These are phyloP conservation scores for Stigmatopora nigra DNA, from an alignment of 2,113 vertebrate genomes.

Conservation along the genomic window DNA sequence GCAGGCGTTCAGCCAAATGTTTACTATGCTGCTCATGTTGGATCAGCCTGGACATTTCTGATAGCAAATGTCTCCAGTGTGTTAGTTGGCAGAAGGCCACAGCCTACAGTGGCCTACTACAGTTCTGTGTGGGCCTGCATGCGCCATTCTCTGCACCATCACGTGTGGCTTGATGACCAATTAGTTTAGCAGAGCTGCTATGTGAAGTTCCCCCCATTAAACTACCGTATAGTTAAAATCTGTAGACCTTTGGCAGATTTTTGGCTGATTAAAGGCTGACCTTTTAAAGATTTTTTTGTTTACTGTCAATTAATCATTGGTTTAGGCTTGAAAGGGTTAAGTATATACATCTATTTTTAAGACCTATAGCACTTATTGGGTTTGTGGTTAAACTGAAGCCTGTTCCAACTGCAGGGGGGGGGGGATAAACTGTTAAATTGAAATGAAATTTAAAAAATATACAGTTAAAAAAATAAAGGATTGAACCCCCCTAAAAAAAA, in stretches of 20 bases:
- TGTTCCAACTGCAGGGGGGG: too few species aligned
- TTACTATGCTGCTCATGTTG: slow-evolving; percentile 36
- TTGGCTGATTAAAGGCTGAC: slow-evolving; percentile 33
- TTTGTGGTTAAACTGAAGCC: too few species aligned
- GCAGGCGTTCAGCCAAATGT: slow-evolving; percentile 15
- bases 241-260: slow-evolving; percentile 19
- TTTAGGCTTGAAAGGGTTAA: too few species aligned
- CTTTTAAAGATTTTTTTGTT: slow-evolving; percentile 21
- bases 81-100: slow-evolving; percentile 51
- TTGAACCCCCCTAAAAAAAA: too few species aligned
- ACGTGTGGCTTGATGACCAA: slow-evolving; percentile 28
- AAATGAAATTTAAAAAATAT: too few species aligned
- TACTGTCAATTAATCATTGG: too few species aligned
- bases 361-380: too few species aligned
- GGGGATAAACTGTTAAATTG: too few species aligned
- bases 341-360: too few species aligned
- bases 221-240: slow-evolving; percentile 14
- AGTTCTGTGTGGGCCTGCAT: slow-evolving; percentile 28
- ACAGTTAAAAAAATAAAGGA: too few species aligned
- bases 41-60: slow-evolving; percentile 43
- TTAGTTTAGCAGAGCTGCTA: slow-evolving; percentile 36
- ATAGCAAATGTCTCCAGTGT: slow-evolving; percentile 46
- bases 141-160: slow-evolving; percentile 43
- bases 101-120: slow-evolving; percentile 53
- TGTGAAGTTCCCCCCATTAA: slow-evolving; percentile 14